Conservation (phyloP, 2,888 invertebrate species). For the Protonemura montana region DNA sequence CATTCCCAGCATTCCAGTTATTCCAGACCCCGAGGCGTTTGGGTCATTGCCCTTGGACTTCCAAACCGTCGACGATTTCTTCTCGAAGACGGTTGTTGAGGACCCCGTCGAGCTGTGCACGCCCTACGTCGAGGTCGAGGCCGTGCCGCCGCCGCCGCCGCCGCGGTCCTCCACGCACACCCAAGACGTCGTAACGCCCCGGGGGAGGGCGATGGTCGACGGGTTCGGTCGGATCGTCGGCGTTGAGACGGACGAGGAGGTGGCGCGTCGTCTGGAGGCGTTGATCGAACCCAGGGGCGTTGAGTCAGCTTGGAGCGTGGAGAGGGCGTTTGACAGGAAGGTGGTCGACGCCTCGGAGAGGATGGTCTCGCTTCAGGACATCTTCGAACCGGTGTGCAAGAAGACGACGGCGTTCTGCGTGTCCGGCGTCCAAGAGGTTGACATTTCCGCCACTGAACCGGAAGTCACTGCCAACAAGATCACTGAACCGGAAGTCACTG, state of each 20-base stretch:
- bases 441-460: not conserved
- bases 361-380: constrained; percentile 1
- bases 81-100: not conserved
- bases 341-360: not conserved
- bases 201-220: not conserved
- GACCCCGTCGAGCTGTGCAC: not conserved
- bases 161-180: not conserved
- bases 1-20: not conserved
- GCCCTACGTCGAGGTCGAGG: not conserved
- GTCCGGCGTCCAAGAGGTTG: not conserved
- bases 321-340: not conserved
- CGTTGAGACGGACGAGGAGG: not conserved
- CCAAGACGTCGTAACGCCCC: not conserved
- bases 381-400: constrained; percentile 24
- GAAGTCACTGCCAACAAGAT: no score
- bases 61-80: constrained; percentile 15
- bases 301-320: not conserved
- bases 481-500: no score
- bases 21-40: not conserved
- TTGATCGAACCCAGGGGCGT: not conserved
- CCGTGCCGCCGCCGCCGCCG: not conserved
- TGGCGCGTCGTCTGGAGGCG: not conserved
- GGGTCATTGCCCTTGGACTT: not conserved
- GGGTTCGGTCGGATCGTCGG: not conserved
- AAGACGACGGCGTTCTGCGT: not conserved